Evolutionary conservation across 2,797 vertebrate species (phyloP).

Genomic region (Arrhamphus sclerolepis): DNA sequence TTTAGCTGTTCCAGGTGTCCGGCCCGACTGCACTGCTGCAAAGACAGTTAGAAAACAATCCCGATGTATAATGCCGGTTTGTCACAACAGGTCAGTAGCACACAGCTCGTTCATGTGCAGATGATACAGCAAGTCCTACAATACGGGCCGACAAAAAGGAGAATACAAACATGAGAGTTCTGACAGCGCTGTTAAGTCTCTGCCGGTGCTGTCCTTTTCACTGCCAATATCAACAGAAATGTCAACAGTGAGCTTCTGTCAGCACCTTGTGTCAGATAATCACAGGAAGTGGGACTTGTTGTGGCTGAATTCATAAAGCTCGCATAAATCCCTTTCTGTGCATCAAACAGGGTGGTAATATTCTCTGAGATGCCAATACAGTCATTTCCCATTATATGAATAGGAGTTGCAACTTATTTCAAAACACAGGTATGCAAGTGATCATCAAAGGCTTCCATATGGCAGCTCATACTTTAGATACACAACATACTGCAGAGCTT

Average conservation of each 20-base stretch:
- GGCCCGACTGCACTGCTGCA: constrained; percentile 59
- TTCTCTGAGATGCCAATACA: constrained; percentile 56
- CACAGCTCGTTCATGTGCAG: constrained; percentile 55
- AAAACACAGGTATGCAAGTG: constrained; percentile 53
- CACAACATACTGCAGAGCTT: constrained; percentile 8
- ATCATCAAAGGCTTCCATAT: constrained; percentile 55
- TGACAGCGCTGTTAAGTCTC: constrained; percentile 54
- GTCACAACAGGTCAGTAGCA: constrained; percentile 60
- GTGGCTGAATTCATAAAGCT: constrained; percentile 61
- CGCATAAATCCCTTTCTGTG: constrained; percentile 56
- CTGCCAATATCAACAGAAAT: constrained; percentile 79
- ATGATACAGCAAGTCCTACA: constrained; percentile 63
- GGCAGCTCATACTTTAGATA: constrained; percentile 26
- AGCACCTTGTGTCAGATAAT: constrained; percentile 72
- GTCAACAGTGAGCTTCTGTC: constrained; percentile 70
- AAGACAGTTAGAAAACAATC: constrained; percentile 52
- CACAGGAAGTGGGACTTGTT: constrained; percentile 60
- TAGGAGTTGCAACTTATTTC: constrained; percentile 58
- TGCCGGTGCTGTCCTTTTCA: constrained; percentile 54
- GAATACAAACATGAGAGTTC: constrained; percentile 44
- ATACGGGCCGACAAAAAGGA: constrained; percentile 54
- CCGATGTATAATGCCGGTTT: constrained; percentile 50
- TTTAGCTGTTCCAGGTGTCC: constrained; percentile 67
- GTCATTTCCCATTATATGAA: constrained; percentile 51
- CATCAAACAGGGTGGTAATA: constrained; percentile 52